phyloP scores from a whole-genome alignment of 2,113 vertebrate genomes.

The Chloroceryle aenea region DNA sequence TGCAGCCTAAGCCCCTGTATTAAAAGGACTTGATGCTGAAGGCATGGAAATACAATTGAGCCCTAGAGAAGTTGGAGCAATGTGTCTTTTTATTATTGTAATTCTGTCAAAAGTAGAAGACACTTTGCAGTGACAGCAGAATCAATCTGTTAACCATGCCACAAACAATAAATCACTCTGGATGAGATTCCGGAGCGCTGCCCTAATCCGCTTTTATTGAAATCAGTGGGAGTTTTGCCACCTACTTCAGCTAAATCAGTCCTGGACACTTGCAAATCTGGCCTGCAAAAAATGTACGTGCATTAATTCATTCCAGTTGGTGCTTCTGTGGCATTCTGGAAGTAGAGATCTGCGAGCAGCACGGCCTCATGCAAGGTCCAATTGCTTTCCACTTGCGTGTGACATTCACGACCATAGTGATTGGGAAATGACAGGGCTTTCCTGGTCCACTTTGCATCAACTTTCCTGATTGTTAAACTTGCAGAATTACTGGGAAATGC shows the following conservation, averaged over 20 bases:
- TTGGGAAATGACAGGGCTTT: neutral
- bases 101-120: neutral
- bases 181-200: slow-evolving; percentile 2
- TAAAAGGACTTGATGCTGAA: neutral
- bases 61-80: neutral
- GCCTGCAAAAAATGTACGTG: neutral
- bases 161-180: neutral
- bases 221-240: slow-evolving; percentile 30
- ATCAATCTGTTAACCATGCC: neutral
- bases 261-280: neutral
- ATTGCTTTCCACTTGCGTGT: neutral
- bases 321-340: neutral
- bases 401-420: neutral
- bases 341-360: neutral
- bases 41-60: neutral
- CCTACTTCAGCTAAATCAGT: slow-evolving; percentile 27
- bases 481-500: neutral
- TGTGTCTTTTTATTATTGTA: neutral
- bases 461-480: neutral
- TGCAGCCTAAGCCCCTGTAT: neutral
- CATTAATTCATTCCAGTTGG: neutral
- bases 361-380: neutral
- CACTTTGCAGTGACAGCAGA: neutral
- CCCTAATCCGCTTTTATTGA: neutral
- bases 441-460: neutral